Base-by-base conservation (phyloP, 2,113 vertebrate genomes). In the Erythrocercus mccallii region DNA sequence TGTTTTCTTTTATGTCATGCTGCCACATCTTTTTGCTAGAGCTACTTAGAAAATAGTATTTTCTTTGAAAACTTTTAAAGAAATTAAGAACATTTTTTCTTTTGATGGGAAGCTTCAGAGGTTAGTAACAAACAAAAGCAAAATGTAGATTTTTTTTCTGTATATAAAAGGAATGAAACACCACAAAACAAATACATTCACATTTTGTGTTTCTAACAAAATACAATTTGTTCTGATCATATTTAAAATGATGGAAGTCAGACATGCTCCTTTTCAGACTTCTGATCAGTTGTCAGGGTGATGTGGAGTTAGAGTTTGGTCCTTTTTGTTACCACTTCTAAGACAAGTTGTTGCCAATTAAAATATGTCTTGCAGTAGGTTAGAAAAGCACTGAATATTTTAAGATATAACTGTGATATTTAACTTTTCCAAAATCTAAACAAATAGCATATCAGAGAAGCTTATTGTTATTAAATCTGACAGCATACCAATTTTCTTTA, bases 371-470 rank as follows among this genome's bases (percentile, higher is more conserved):
- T 90, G 88, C 60, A 93, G 92, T 92, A 93, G 93, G 88, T 93
- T 97, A 96, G 56, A 56, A 94, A 97, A 97, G 80, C 93, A 93
- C 23, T 71, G 76, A 92, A 82, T 95, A 86, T 94, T 94, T 94
- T 88, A 80, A 95, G 79, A 91, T 94, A 86, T 95, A 83, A 81
- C 60, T 86, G 76, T 92, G 54, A 88, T 95, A 78, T 66, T 95
- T 96, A 61, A 88, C 79, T 88, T 95, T 87, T 81, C 87, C 56
- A 88, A 96, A 95, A 95, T 56, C 80, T 93, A 95, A 91, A 96
- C 62, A 94, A 95, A 93, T 60, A 96, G 37, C 79, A 51, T 74
- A 45, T 95, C 54, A 92, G 37, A 18, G 68, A 82, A 86, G 85
- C 68, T 86, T 93, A 88, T 53, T 95, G 51, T 90, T 95, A 94